Conservation (phyloP, 2,797 vertebrate species). For the Tinamus major region DNA sequence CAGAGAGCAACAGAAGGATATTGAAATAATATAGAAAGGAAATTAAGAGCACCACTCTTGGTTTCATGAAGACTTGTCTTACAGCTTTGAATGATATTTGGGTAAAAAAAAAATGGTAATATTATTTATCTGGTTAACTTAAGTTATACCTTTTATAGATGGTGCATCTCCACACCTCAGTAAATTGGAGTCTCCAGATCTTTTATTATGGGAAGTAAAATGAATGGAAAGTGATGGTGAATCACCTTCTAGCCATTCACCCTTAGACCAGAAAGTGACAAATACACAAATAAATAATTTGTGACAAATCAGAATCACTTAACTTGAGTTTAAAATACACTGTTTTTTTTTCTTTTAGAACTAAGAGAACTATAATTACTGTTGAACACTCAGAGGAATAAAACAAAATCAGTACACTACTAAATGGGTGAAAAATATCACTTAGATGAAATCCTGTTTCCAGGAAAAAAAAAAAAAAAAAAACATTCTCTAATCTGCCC, state of each 20-base stretch:
- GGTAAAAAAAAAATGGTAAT: not conserved
- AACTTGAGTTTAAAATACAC: not conserved
- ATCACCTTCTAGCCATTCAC: conserved; percentile 30
- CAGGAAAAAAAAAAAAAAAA: not conserved
- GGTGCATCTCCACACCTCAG: conserved; percentile 62
- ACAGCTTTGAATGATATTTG: not conserved
- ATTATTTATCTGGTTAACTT: not conserved
- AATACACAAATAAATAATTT: not conserved
- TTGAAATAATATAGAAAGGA: not conserved
- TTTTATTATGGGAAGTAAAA: conserved; percentile 70
- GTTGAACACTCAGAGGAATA: not conserved
- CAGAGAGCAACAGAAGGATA: not conserved
- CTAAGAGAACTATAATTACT: not conserved
- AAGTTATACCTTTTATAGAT: conserved; percentile 76
- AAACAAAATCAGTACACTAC: not conserved
- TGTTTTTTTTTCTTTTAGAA: not conserved
- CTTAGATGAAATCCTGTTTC: not conserved
- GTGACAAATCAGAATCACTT: not conserved
- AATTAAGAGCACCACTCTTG: not conserved
- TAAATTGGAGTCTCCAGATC: conserved; percentile 57
- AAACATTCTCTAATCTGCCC: not conserved
- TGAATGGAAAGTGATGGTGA: conserved; percentile 61
- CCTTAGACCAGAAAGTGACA: conserved; percentile 48
- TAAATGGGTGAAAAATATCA: not conserved
- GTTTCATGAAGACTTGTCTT: not conserved